Conservation (phyloP, 2,888 invertebrate species). For the Lepidochrysops patricia region DNA sequence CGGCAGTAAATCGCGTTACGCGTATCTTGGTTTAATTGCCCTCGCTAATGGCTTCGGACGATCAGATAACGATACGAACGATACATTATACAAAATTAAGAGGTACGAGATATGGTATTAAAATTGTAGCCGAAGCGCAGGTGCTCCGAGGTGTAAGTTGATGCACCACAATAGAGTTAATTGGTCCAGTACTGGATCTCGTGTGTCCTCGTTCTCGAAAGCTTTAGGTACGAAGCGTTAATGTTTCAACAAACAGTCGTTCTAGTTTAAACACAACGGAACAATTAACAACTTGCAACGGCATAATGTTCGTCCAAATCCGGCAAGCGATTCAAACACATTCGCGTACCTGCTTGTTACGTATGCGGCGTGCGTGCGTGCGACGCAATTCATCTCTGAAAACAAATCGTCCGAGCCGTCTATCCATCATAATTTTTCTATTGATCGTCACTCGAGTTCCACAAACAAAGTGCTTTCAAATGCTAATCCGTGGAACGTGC, state of each 20-base stretch:
- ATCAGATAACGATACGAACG: neutral
- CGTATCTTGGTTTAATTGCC: neutral
- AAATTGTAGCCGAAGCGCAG: neutral
- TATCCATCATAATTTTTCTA: slow-evolving; percentile 70
- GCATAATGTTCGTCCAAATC: slow-evolving; percentile 4
- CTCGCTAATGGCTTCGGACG: neutral
- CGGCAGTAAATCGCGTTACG: neutral
- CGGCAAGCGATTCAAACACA: neutral
- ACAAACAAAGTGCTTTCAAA: slow-evolving; percentile 70
- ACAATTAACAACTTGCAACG: neutral
- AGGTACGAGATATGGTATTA: neutral
- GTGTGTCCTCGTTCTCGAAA: neutral
- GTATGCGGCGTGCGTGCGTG: slow-evolving; percentile 60
- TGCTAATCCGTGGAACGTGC: slow-evolving; percentile 67
- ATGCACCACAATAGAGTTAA: neutral
- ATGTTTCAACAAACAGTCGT: neutral
- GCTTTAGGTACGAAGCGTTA: neutral
- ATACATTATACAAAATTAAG: neutral
- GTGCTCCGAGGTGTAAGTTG: neutral
- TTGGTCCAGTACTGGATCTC: neutral
- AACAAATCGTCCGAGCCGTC: slow-evolving; percentile 63
- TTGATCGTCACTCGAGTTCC: slow-evolving; percentile 58
- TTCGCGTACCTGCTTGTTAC: slow-evolving; percentile 33
- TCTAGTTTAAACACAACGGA: neutral
- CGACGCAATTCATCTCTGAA: slow-evolving; percentile 63